phyloP scores from a whole-genome alignment of 92 coral and sea anemone species.

The Palythoa grandiflora region DNA sequence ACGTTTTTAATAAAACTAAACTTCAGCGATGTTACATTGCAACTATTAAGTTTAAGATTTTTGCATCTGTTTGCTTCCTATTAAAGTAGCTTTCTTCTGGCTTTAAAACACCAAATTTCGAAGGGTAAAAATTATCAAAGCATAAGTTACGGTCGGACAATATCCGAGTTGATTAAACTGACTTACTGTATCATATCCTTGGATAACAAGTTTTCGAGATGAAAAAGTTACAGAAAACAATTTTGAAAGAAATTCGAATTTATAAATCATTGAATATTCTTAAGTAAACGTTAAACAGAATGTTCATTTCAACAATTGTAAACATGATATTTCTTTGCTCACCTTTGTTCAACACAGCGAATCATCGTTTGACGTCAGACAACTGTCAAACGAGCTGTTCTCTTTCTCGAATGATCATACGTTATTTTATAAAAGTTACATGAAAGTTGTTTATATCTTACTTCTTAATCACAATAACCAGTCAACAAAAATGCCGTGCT shows the following conservation, averaged over 20 bases:
- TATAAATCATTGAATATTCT: background rate
- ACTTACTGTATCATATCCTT: background rate
- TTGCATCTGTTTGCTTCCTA: background rate
- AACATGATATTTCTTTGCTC: background rate
- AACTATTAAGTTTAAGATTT: background rate
- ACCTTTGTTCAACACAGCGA: background rate
- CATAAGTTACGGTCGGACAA: background rate
- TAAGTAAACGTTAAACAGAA: background rate
- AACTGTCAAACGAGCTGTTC: background rate
- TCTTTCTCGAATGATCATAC: background rate
- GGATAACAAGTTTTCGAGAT: background rate
- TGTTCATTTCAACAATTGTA: slow-evolving; percentile 6
- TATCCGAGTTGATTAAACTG: background rate
- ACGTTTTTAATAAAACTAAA: background rate
- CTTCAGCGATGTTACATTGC: background rate
- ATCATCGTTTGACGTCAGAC: background rate
- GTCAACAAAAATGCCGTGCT: background rate
- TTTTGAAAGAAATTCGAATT: background rate
- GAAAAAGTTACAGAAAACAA: background rate
- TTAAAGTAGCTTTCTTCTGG: background rate
- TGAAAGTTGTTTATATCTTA: background rate
- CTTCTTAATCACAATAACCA: background rate
- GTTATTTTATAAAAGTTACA: background rate
- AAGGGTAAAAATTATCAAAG: background rate
- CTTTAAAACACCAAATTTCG: background rate